A percentile compares a stretch with the other conserved stretches of the same genome.
Evolutionary conservation across 2,113 vertebrate genomes (phyloP).

Genomic region (Procapra przewalskii): DNA sequence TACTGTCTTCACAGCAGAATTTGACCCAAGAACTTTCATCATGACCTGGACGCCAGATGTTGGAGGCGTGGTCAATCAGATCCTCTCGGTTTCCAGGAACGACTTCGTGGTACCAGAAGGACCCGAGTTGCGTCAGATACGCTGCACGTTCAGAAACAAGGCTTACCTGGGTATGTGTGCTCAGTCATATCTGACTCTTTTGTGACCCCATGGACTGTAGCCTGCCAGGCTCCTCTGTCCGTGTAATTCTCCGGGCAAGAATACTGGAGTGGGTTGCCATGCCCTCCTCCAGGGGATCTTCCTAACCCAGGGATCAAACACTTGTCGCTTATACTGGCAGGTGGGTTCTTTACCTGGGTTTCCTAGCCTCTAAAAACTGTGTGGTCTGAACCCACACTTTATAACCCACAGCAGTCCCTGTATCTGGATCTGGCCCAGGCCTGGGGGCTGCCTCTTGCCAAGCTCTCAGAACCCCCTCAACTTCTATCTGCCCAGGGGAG

Average conservation of each 20-base stretch:
- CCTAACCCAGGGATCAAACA: not conserved
- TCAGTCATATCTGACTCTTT: not conserved
- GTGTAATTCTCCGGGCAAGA: not conserved
- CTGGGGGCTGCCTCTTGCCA: not conserved
- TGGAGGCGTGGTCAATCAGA: rapidly evolving
- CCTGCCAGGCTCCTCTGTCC: not conserved
- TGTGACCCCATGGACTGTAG: not conserved
- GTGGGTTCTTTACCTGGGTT: not conserved
- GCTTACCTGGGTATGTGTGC: not conserved
- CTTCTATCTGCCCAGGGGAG: not conserved
- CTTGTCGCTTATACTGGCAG: not conserved
- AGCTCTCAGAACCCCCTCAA: not conserved
- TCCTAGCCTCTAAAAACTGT: not conserved
- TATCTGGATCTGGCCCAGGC: not conserved
- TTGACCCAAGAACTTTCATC: not conserved
- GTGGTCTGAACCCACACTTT: not conserved
- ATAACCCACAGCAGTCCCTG: not conserved
- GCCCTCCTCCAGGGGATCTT: not conserved
- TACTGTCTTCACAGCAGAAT: not conserved
- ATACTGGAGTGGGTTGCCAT: not conserved
- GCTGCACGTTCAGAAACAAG: not conserved
- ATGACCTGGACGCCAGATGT: not conserved
- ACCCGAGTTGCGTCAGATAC: not conserved
- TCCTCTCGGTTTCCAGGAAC: not conserved
- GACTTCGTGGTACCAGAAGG: not conserved